A percentile compares a stretch with the other conserved stretches of the same genome.
These are phyloP conservation scores for Drosophila affinis DNA, from an alignment of 2,888 invertebrate species.

Conservation along the genomic window DNA sequence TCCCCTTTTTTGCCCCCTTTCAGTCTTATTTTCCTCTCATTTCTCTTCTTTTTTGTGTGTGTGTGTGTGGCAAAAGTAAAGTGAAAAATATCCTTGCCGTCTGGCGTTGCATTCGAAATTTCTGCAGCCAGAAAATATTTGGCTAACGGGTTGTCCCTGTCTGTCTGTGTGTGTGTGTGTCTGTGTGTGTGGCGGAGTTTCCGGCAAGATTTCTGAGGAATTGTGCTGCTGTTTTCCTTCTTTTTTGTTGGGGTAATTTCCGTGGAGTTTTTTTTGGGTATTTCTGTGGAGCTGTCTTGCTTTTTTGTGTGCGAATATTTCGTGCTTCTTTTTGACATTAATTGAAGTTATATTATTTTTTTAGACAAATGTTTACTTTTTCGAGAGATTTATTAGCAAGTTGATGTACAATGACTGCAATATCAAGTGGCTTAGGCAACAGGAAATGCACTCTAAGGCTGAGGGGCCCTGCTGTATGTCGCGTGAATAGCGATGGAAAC, in stretches of 20 bases:
- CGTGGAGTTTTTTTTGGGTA: neutral
- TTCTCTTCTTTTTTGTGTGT: constrained; percentile 22
- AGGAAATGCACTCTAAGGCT: neutral
- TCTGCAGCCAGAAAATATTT: constrained; percentile 34
- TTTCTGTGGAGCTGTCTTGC: neutral
- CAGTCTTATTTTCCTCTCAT: neutral
- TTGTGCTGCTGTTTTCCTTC: neutral
- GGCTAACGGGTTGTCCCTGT: constrained; percentile 12
- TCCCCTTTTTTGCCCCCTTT: constrained; percentile 13
- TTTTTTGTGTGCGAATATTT: neutral
- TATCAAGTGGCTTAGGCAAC: neutral
- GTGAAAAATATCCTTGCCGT: constrained; percentile 76
- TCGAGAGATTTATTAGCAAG: neutral
- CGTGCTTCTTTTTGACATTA: constrained; percentile 21
- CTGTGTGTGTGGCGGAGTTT: neutral
- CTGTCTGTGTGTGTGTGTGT: neutral
- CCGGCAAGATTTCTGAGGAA: constrained; percentile 4
- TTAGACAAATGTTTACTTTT: neutral
- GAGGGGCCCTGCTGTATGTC: neutral
- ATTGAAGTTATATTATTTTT: constrained; percentile 6
- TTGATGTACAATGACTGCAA: neutral
- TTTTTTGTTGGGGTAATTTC: neutral
- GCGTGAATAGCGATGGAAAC: neutral
- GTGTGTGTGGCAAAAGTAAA: constrained; percentile 43
- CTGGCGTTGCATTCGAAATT: constrained; percentile 69